Conservation (phyloP, 2,888 invertebrate species). For the Bruchidius siliquastri region DNA sequence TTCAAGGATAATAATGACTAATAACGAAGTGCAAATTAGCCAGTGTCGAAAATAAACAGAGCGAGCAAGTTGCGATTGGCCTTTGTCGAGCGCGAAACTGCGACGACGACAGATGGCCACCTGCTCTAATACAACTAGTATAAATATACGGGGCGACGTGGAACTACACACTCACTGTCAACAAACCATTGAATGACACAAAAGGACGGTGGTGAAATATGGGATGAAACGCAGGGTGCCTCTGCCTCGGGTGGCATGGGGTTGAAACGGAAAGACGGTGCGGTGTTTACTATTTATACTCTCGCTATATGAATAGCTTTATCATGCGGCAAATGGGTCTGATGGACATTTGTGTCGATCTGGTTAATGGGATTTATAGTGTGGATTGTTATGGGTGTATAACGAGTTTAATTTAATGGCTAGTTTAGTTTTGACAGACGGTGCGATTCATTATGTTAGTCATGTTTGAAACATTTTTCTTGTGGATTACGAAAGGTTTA, state of each 20-base stretch:
- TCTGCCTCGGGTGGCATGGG: conserved; percentile 26
- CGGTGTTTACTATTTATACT: conserved; percentile 13
- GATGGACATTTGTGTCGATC: background rate
- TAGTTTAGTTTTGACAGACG: background rate
- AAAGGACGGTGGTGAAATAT: conserved; percentile 29
- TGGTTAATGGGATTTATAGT: background rate
- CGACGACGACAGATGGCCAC: conserved; percentile 1
- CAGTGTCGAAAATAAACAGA: background rate
- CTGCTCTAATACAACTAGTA: conserved; percentile 12
- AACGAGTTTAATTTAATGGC: background rate
- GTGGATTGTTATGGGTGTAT: background rate
- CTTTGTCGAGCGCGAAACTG: background rate
- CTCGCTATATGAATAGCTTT: conserved; percentile 16
- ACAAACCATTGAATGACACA: conserved; percentile 38
- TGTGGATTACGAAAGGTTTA: no score
- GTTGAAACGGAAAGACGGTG: conserved; percentile 14
- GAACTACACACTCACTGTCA: conserved; percentile 33
- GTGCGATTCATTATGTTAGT: no score
- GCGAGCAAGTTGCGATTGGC: background rate
- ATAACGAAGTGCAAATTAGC: background rate
- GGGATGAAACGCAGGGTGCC: conserved; percentile 6
- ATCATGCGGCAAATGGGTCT: conserved; percentile 3
- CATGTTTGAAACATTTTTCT: no score
- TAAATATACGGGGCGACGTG: conserved; percentile 35
- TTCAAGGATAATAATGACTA: background rate